Percentiles rank a stretch among this genome's conserved stretches.
phyloP scores from a whole-genome alignment of 2,113 vertebrate species.

The Lophius piscatorius region DNA sequence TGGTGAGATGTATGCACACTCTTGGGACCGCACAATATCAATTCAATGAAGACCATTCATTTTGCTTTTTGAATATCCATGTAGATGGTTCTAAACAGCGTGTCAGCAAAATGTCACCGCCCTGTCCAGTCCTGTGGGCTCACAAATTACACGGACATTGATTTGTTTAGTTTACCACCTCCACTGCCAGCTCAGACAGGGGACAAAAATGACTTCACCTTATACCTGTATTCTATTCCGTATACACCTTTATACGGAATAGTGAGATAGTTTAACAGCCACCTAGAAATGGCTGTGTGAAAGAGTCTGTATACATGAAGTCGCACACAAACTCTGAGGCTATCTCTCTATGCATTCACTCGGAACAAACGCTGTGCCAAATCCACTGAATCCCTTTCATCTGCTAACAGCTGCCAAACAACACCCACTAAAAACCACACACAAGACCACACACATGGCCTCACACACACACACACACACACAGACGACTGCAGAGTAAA shows the following conservation, averaged over 20 bases:
- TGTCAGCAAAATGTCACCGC: not conserved
- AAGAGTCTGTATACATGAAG: not conserved
- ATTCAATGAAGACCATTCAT: no score
- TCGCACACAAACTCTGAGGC: conserved; percentile 15
- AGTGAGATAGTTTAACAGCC: no score
- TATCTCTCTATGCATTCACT: conserved; percentile 28
- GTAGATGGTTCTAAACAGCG: no score
- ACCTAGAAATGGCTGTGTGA: not conserved
- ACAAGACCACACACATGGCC: conserved; percentile 45
- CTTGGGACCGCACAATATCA: no score
- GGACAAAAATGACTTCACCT: no score
- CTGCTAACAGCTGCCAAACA: conserved; percentile 72
- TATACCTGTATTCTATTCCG: no score
- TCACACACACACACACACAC: conserved; percentile 34
- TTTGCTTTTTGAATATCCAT: no score
- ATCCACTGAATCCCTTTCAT: conserved; percentile 70
- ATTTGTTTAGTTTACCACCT: no score
- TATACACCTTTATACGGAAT: not conserved
- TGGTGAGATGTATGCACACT: no score
- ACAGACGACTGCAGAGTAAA: conserved; percentile 48
- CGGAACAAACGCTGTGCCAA: conserved; percentile 59
- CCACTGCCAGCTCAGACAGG: no score
- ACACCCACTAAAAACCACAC: conserved; percentile 62
- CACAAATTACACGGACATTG: no score
- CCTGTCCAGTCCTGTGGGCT: not conserved